phyloP scores from a whole-genome alignment of 2,113 vertebrate species.

The Noctilio leporinus region DNA sequence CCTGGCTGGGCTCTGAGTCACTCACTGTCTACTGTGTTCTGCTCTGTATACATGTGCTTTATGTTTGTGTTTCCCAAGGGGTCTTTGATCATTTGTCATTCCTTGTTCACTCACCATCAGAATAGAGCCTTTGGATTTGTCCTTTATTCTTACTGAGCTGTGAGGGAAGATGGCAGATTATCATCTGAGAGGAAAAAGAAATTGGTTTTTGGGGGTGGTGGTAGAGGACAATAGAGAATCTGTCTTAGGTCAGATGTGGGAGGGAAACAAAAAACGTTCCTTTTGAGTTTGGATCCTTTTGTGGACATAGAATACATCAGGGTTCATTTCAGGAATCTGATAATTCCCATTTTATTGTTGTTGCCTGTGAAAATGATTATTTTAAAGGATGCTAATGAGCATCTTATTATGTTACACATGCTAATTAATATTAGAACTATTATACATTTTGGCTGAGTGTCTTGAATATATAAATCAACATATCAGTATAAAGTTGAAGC shows the following conservation, averaged over 20 bases:
- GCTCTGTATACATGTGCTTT: background rate
- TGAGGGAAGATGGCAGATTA: background rate
- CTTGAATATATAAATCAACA: background rate
- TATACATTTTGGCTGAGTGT: background rate
- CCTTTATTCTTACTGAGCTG: background rate
- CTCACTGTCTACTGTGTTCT: background rate
- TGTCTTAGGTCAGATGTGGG: background rate
- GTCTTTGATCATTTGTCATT: background rate
- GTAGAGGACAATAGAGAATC: background rate
- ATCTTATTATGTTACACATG: background rate
- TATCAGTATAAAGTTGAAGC: background rate
- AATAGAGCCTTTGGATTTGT: background rate
- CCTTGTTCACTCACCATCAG: background rate
- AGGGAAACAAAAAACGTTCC: background rate
- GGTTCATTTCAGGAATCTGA: background rate
- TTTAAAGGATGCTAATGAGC: conserved; percentile 5
- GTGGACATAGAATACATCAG: background rate
- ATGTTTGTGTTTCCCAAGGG: background rate
- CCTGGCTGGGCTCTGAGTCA: conserved; percentile 17
- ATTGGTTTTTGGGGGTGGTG: background rate
- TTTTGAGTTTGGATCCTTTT: background rate
- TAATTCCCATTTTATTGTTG: background rate
- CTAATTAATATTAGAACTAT: background rate
- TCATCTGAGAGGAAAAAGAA: background rate
- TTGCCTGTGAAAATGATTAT: conserved; percentile 2